These are phyloP conservation scores for Oligia strigilis DNA, from an alignment of 2,888 invertebrate genomes.

Conservation along the genomic window DNA sequence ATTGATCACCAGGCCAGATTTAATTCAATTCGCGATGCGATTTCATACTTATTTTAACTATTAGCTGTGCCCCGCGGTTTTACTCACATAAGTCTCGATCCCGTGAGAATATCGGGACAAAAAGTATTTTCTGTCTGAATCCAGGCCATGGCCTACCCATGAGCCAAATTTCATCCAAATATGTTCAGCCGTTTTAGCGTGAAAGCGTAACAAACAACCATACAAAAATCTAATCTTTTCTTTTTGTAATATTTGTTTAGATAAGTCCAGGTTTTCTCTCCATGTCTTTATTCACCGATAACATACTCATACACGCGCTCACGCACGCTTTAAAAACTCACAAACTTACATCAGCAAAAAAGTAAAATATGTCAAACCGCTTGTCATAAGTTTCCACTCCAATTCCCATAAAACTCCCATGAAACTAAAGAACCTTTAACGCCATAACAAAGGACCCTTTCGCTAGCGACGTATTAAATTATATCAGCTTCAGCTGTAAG, in stretches of 20 bases:
- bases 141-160: neutral
- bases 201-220: neutral
- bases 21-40: neutral
- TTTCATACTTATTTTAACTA: neutral
- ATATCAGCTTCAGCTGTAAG: slow-evolving; percentile 51
- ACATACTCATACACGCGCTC: neutral
- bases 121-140: neutral
- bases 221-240: too few relatives aligned
- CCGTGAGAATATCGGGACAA: neutral
- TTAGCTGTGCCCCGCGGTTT: neutral
- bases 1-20: neutral
- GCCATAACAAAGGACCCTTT: slow-evolving; percentile 56
- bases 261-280: neutral
- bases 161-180: neutral
- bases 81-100: neutral
- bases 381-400: slow-evolving; percentile 49
- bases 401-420: slow-evolving; percentile 58
- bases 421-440: slow-evolving; percentile 63
- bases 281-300: neutral
- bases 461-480: slow-evolving; percentile 57
- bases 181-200: neutral
- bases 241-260: too few relatives aligned
- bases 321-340: slow-evolving; percentile 6
- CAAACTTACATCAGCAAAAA: slow-evolving; percentile 38
- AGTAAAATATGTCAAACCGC: slow-evolving; percentile 32